Evolutionary conservation across 2,888 invertebrate species (phyloP).

Genomic region (Lycophotia porphyrea): DNA sequence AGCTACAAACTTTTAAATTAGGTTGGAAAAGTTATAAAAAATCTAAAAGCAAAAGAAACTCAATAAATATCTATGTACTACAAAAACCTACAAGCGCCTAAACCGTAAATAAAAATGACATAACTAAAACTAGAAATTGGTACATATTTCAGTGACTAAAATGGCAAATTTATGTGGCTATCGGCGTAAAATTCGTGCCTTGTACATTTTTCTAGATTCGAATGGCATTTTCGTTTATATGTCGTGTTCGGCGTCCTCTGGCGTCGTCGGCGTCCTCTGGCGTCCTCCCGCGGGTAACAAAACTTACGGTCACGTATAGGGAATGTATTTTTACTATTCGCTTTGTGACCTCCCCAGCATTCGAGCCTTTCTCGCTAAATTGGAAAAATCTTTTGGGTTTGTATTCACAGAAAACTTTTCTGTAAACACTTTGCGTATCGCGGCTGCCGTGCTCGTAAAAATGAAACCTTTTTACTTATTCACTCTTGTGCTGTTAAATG

Average conservation of each 20-base stretch:
- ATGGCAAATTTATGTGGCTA: slow-evolving; percentile 65
- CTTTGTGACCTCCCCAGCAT: slow-evolving; percentile 76
- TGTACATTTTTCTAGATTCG: slow-evolving; percentile 74
- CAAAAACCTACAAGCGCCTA: slow-evolving; percentile 11
- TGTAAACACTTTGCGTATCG: slow-evolving; percentile 74
- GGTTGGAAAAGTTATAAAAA: slow-evolving; percentile 12
- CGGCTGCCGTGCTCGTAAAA: slow-evolving; percentile 65
- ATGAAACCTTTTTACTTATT: slow-evolving; percentile 73
- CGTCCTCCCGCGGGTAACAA: slow-evolving; percentile 74
- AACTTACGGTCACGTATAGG: slow-evolving; percentile 81
- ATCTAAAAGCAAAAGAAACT: slow-evolving; percentile 10
- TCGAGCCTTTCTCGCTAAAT: slow-evolving; percentile 81
- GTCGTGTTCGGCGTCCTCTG: slow-evolving; percentile 74
- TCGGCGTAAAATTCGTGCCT: slow-evolving; percentile 69
- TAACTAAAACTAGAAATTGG: slow-evolving; percentile 51
- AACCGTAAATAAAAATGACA: slow-evolving; percentile 36
- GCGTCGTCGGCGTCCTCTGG: slow-evolving; percentile 66
- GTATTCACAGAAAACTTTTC: slow-evolving; percentile 78
- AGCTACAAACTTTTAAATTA: slow-evolving; percentile 14
- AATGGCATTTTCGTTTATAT: slow-evolving; percentile 77
- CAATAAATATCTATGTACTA: slow-evolving; percentile 22
- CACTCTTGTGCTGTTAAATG: slow-evolving; percentile 39
- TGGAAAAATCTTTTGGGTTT: slow-evolving; percentile 82
- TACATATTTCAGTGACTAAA: slow-evolving; percentile 57
- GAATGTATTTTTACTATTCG: slow-evolving; percentile 84